phyloP scores from a whole-genome alignment of 2,113 vertebrate species.

The Plecotus auritus region DNA sequence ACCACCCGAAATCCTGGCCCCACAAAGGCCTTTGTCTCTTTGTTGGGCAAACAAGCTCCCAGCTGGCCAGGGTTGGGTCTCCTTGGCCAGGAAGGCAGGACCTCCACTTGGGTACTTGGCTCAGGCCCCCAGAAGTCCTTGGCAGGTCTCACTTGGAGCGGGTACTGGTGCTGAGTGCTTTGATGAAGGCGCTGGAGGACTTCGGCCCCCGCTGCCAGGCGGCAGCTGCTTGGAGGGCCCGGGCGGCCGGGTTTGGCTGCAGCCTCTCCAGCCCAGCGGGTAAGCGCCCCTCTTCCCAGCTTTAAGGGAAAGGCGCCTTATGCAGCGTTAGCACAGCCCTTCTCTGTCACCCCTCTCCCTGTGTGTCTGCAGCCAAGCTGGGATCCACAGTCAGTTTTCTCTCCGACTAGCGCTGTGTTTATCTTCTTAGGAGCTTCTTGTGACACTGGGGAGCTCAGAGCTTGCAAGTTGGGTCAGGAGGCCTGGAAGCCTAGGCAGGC shows the following conservation, averaged over 20 bases:
- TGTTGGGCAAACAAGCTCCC: background rate
- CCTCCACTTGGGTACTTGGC: background rate
- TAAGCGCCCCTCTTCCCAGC: background rate
- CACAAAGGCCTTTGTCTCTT: background rate
- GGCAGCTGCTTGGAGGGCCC: background rate
- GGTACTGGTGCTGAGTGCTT: background rate
- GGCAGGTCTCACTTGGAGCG: background rate
- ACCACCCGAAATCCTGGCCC: background rate
- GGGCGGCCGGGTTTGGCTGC: background rate
- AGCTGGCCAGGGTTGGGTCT: background rate
- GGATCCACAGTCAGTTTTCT: background rate
- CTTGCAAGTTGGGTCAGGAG: background rate
- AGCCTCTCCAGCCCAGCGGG: background rate
- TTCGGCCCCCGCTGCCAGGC: background rate
- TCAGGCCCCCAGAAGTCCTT: background rate
- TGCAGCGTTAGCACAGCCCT: accelerated
- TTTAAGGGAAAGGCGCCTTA: no score
- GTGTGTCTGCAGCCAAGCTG: background rate
- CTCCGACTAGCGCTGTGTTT: background rate
- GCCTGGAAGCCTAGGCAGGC: background rate
- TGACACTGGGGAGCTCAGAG: background rate
- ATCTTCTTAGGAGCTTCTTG: background rate
- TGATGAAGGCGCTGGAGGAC: background rate
- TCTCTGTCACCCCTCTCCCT: background rate
- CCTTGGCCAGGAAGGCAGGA: background rate